Base-by-base conservation (phyloP, 92 coral and sea anemone genomes). In the Anthopleura xanthogrammica region DNA sequence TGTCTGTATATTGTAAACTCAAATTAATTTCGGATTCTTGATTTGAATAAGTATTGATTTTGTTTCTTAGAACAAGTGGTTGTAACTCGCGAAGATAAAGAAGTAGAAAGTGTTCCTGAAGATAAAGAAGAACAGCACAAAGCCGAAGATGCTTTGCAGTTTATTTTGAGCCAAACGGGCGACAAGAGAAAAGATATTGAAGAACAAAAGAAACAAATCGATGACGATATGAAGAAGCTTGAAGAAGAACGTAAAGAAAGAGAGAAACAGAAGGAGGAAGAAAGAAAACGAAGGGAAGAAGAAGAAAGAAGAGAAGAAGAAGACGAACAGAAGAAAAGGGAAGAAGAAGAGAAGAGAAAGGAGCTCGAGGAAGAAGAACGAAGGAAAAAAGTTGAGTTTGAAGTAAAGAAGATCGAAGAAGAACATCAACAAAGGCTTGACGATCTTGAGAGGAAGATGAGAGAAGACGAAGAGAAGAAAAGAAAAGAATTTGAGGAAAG, bases 321-420 rank as follows among this genome's bases (percentile, higher is more conserved):
- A 66, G 93, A 92, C 52, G 95, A 90, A 76, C 85, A 89, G 76
- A 82, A 88, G 71, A 85, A 92, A 52, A 81, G 68, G 48, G 85
- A 90, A 79, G 89, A 88, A 56, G 81, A 60, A 48, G 87, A 80
- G 80, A 66, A 85, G 20, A 79, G 79, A 68, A 82, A 79, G n/a
- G 86, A 70, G 60, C 64, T 82, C 0, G 89, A 85, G 76, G 92
- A 92, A 64, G 92, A 88, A 64, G 60, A 85, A 24, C 72, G 73
- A 77, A 86, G 87, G 46, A 86, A 40, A 41, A 78, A 87, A 73
- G 86, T 72, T 48, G 86, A 86, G 22, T 71, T 77, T 39, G 80
- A 85, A 58, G 86, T 79, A 2, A 75, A 84, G 73, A 85, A 77
- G 65, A 85, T 83, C 24, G 90, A 78, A 41, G 84, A 87, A 65